These are phyloP conservation scores for Catharus fuscescens DNA, from an alignment of 2,113 vertebrate genomes.

Conservation along the genomic window DNA sequence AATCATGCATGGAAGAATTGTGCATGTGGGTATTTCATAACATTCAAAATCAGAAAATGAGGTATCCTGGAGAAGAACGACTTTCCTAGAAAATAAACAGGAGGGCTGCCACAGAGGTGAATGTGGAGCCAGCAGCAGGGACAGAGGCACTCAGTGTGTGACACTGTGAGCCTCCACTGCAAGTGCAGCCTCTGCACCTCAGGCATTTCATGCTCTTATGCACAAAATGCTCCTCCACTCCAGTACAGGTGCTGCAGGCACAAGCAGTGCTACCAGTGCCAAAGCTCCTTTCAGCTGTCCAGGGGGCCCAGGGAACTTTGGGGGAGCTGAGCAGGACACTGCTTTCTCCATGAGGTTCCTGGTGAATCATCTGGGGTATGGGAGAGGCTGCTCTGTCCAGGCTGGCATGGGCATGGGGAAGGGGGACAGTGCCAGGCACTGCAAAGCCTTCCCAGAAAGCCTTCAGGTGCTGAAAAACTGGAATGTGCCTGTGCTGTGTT, in stretches of 20 bases:
- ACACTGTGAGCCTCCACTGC: background rate
- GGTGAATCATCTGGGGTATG: background rate
- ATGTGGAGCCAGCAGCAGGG: background rate
- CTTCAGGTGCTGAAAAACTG: background rate
- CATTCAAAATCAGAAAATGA: background rate
- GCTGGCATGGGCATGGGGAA: background rate
- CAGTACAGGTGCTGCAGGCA: fast-evolving
- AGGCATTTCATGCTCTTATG: fast-evolving
- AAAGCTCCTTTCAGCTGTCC: background rate
- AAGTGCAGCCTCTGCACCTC: background rate
- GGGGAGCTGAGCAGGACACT: background rate
- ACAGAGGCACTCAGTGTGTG: background rate
- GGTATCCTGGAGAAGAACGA: background rate
- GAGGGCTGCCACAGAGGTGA: background rate
- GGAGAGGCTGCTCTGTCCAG: background rate
- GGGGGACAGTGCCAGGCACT: background rate
- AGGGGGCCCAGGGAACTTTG: background rate
- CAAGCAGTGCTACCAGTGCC: fast-evolving
- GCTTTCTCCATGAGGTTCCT: background rate
- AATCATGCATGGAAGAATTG: background rate
- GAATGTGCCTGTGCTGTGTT: background rate
- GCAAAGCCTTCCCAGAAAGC: background rate
- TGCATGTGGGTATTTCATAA: background rate
- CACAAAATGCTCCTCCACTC: background rate
- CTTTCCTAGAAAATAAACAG: background rate